Base-by-base conservation (phyloP, 2,888 invertebrate species). In the Drosophila maculinotata region DNA sequence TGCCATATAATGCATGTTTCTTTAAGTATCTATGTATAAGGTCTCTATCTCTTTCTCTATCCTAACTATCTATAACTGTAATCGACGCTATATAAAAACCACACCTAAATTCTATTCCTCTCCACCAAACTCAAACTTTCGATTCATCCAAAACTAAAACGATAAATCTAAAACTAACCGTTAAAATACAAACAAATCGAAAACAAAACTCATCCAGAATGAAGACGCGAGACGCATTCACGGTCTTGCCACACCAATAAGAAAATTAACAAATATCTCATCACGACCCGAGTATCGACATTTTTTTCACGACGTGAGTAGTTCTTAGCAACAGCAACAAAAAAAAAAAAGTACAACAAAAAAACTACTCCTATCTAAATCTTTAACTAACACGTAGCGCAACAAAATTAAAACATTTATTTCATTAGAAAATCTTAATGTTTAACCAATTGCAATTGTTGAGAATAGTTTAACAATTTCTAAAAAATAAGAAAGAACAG, bases 281-380 rank as follows among this genome's bases (percentile, higher is more conserved):
- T 91, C 92, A 90, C 91, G 92, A 90, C 92, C 92, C 87, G 92
- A 92, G 90, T 92, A 91, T 85, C 91, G 92, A 89, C 91, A 92
- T 90, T 92, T 91, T 89, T 84, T 92, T 88, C 90, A 91, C 88
- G 92, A 92, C 90, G 92, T 92, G 91, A 92, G 91, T 91, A 91
- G 90, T 89, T 84, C 82, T 86, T 82, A 82, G 83, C 65, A 64
- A 71, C 60, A 74, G 67, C 64, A 69, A 64, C 73, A 36, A 17
- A 57, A 64, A 76, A 36, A 17, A 57, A 58, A 39, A 33, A 39
- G 41, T 28, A 49, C 59, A 71, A 53, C 17, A 5, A 47, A 41
- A 17, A 39, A 33, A 68, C 56, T 63, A 48, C 36, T 41, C 28
- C 41, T 56, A 53, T 47, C 33, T 62, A 51, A 62, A 42, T 38